These are phyloP conservation scores for Pristionchus maxplancki DNA, from an alignment of 2,888 invertebrate genomes.

Conservation along the genomic window DNA sequence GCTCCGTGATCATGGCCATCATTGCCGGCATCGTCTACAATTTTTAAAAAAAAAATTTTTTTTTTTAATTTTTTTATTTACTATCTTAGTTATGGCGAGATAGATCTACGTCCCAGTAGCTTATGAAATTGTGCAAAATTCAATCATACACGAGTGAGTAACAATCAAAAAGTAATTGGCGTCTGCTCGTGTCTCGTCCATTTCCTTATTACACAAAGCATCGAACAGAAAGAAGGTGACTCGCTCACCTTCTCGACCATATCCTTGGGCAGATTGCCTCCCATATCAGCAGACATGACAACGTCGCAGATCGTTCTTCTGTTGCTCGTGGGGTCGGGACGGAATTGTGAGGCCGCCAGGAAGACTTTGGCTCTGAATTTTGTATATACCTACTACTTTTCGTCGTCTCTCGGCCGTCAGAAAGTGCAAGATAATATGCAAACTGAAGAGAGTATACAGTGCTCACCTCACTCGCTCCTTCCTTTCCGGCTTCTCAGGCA, in stretches of 20 bases:
- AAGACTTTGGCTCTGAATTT: slow-evolving; percentile 60
- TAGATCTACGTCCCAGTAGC: too few relatives aligned
- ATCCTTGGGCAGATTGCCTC: slow-evolving; percentile 64
- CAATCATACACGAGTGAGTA: not conserved
- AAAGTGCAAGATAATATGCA: not conserved
- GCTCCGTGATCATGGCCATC: slow-evolving; percentile 65
- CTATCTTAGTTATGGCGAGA: too few relatives aligned
- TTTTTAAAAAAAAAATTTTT: too few relatives aligned
- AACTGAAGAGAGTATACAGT: not conserved
- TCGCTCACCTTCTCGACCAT: slow-evolving; percentile 60
- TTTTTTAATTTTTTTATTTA: too few relatives aligned
- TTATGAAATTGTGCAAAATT: not conserved
- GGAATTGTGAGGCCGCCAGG: slow-evolving; percentile 64
- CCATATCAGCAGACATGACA: slow-evolving; percentile 64
- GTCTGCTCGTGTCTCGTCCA: too few relatives aligned
- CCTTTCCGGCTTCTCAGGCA: slow-evolving; percentile 57
- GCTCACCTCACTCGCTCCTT: slow-evolving; percentile 60
- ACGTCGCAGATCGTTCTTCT: slow-evolving; percentile 63
- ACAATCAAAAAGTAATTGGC: too few relatives aligned
- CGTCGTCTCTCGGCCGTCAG: too few relatives aligned
- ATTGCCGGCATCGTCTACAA: slow-evolving; percentile 59
- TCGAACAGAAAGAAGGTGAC: too few relatives aligned
- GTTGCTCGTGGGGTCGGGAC: slow-evolving; percentile 60
- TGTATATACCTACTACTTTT: too few relatives aligned
- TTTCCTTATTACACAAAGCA: too few relatives aligned